Percentiles rank a stretch among this genome's conserved stretches.
Evolutionary conservation across 1,140 invertebrate genomes (phyloP).

Genomic region (Tetramorium alpestre): DNA sequence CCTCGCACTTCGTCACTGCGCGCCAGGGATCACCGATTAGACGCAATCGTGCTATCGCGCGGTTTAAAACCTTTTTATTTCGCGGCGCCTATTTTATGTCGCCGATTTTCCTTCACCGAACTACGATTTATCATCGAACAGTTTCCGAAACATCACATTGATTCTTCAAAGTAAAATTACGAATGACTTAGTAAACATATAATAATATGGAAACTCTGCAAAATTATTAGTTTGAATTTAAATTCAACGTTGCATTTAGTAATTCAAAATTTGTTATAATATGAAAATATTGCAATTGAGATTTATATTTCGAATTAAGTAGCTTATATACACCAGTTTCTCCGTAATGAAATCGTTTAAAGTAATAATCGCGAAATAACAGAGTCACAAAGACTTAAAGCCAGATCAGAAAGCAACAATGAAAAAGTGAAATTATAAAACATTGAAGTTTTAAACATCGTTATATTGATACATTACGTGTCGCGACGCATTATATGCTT

Average conservation of each 20-base stretch:
- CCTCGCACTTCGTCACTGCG: slow-evolving; percentile 34
- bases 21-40: slow-evolving; percentile 5
- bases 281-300: not conserved
- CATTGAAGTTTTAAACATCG: not conserved
- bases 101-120: not conserved
- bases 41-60: slow-evolving; percentile 8
- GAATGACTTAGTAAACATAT: not conserved
- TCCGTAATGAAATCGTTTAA: not conserved
- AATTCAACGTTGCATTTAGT: not conserved
- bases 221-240: not conserved
- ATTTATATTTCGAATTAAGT: not conserved
- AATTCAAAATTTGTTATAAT: not conserved
- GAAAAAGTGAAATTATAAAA: not conserved
- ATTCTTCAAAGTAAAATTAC: not conserved
- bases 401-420: not conserved
- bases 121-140: not conserved
- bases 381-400: not conserved
- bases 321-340: not conserved
- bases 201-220: not conserved
- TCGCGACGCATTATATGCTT: not conserved
- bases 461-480: not conserved
- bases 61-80: slow-evolving; percentile 25
- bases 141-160: not conserved
- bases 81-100: not conserved
- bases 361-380: not conserved